Percentiles rank a stretch among this genome's conserved stretches.
phyloP scores from a whole-genome alignment of 2,888 invertebrate species.

The Sicus ferrugineus region DNA sequence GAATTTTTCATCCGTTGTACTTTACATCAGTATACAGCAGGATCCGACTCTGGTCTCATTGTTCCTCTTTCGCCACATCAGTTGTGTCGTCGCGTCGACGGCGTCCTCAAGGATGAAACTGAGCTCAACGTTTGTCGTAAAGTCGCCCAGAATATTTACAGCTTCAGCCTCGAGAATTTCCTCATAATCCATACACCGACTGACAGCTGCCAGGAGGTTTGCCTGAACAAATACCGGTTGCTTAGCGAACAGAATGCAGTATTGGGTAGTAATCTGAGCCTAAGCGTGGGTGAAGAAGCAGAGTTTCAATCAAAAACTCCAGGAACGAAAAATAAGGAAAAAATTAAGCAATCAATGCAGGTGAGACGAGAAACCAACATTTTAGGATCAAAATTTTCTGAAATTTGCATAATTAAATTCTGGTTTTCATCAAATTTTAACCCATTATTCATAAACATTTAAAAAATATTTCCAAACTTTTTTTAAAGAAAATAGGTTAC shows the following conservation, averaged over 20 bases:
- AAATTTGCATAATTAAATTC: too few relatives aligned
- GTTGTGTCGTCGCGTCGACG: not conserved
- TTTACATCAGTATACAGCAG: constrained; percentile 4
- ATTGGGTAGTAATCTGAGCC: too few relatives aligned
- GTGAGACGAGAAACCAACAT: not conserved
- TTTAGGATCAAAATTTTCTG: not conserved
- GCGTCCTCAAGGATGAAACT: not conserved
- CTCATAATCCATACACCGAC: constrained; percentile 5
- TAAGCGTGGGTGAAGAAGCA: not conserved
- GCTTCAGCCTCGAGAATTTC: not conserved
- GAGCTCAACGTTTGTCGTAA: not conserved
- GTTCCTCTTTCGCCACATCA: constrained; percentile 15
- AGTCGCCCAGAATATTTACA: not conserved
- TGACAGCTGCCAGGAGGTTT: not conserved
- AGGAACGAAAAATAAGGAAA: not conserved
- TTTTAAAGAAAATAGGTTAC: not conserved
- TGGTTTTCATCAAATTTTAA: too few relatives aligned
- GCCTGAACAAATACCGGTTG: not conserved
- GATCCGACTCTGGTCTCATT: not conserved
- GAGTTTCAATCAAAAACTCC: not conserved
- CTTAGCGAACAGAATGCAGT: not conserved
- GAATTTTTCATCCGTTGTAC: constrained; percentile 12
- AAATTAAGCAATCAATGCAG: not conserved
- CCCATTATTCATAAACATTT: not conserved
- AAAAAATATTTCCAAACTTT: not conserved